Percentiles rank a stretch among this genome's conserved stretches.
Conservation (phyloP, 2,113 vertebrate genomes). For the Epinephelus fuscoguttatus region DNA sequence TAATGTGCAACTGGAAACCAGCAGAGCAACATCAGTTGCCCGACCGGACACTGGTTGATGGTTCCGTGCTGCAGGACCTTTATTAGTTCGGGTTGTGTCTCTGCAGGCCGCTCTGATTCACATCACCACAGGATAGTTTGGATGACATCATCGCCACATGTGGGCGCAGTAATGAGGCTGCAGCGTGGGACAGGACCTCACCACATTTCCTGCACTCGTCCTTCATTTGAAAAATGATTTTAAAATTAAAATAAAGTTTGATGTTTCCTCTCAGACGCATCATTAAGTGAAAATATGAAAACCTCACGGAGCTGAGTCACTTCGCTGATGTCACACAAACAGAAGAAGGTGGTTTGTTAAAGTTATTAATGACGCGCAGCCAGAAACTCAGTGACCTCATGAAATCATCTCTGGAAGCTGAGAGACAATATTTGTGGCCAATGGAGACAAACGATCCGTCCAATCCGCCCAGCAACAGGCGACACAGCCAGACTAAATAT, state of each 20-base stretch:
- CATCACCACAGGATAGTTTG: background rate
- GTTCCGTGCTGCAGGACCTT: background rate
- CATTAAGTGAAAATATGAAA: background rate
- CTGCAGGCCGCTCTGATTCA: background rate
- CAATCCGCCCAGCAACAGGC: constrained; percentile 18
- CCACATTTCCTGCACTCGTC: background rate
- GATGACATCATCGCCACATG: constrained; percentile 5
- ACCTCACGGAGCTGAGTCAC: too few relatives aligned
- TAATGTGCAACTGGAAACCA: too few relatives aligned
- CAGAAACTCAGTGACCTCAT: background rate
- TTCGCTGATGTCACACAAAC: too few relatives aligned
- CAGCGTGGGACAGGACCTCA: background rate
- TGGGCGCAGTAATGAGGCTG: background rate
- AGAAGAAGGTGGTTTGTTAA: background rate
- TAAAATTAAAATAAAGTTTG: background rate
- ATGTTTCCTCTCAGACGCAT: background rate
- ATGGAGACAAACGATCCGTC: background rate
- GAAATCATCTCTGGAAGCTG: background rate
- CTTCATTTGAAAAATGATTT: background rate
- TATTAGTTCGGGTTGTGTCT: background rate
- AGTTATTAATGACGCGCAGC: constrained; percentile 26
- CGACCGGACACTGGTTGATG: too few relatives aligned
- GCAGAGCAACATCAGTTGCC: too few relatives aligned
- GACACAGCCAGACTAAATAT: background rate
- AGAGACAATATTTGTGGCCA: background rate